Evolutionary conservation across 2,888 invertebrate species (phyloP).

Genomic region (Troides oblongomaculatus): DNA sequence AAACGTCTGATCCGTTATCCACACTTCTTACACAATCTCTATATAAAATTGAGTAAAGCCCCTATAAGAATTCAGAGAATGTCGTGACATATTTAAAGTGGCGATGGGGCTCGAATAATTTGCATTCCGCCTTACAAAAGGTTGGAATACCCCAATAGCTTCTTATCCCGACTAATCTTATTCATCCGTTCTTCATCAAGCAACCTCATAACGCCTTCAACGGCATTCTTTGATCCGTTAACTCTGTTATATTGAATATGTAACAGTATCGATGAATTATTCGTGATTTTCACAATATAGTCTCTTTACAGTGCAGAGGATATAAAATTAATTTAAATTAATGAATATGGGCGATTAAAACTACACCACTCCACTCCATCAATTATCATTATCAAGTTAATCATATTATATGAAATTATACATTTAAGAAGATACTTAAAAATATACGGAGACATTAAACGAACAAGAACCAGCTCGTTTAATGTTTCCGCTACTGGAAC

Average conservation of each 20-base stretch:
- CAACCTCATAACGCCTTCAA: constrained; percentile 47
- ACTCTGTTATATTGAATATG: neutral
- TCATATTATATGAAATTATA: neutral
- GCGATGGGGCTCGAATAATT: constrained; percentile 41
- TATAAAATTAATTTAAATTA: constrained; percentile 11
- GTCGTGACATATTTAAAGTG: constrained; percentile 29
- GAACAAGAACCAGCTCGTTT: too few relatives aligned
- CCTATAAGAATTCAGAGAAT: constrained; percentile 20
- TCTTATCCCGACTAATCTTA: constrained; percentile 53
- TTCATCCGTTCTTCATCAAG: constrained; percentile 50
- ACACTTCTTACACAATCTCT: neutral
- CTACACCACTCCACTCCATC: neutral
- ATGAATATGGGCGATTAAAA: constrained; percentile 1
- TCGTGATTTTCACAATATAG: neutral
- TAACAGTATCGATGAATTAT: neutral
- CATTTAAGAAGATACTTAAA: neutral
- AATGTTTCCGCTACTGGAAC: too few relatives aligned
- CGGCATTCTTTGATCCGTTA: constrained; percentile 36
- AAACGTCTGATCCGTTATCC: constrained; percentile 9
- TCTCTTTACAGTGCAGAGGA: neutral
- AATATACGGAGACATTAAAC: neutral
- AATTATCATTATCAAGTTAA: constrained; percentile 30
- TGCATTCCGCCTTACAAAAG: constrained; percentile 55
- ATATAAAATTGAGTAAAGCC: constrained; percentile 14
- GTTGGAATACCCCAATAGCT: constrained; percentile 48